phyloP scores from a whole-genome alignment of 35 echinoderm and acorn worm genomes.

The Heliocidaris erythrogramma region DNA sequence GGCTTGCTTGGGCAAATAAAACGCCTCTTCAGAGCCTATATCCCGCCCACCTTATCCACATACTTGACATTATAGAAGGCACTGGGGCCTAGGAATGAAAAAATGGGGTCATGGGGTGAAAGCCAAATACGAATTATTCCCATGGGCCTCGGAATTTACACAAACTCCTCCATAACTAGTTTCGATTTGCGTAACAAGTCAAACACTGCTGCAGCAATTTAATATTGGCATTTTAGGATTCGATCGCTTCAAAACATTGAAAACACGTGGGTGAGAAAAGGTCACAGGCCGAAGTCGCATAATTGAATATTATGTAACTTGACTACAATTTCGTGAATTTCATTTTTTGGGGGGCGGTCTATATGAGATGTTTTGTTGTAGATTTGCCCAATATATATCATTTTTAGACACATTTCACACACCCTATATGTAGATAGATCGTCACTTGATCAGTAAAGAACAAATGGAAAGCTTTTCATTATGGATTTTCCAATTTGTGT shows the following conservation, averaged over 20 bases:
- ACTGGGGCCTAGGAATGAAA: not conserved
- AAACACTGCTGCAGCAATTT: not conserved
- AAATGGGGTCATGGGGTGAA: not conserved
- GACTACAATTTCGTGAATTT: too few relatives aligned
- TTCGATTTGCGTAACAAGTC: not conserved
- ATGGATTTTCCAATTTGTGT: too few relatives aligned
- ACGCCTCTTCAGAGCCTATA: not conserved
- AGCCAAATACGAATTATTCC: not conserved
- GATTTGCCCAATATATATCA: too few relatives aligned
- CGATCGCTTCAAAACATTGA: not conserved
- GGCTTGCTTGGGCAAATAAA: not conserved
- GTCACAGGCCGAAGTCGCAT: too few relatives aligned
- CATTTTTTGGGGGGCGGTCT: too few relatives aligned
- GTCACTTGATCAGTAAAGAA: too few relatives aligned
- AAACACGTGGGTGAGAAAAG: not conserved
- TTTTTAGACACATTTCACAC: too few relatives aligned
- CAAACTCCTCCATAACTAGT: not conserved
- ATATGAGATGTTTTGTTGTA: too few relatives aligned
- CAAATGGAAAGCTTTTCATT: too few relatives aligned
- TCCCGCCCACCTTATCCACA: not conserved
- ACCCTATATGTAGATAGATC: too few relatives aligned
- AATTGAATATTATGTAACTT: too few relatives aligned
- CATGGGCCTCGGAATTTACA: not conserved
- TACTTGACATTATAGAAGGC: slow-evolving; percentile 2
- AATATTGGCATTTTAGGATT: not conserved